Conservation (phyloP, 2,888 invertebrate genomes). For the Drosophila nr. fundita region DNA sequence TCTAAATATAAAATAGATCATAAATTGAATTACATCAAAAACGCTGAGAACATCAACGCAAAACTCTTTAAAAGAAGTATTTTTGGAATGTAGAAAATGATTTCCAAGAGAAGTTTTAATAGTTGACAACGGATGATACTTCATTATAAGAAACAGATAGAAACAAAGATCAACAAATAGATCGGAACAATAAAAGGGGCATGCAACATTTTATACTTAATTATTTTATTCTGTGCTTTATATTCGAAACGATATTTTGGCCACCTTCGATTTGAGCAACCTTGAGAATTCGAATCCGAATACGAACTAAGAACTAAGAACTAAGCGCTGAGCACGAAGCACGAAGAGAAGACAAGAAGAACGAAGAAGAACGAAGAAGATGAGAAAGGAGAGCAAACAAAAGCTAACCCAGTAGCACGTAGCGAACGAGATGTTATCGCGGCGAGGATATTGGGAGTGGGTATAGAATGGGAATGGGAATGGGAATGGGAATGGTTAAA, state of each 20-base stretch:
- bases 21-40: too few species aligned
- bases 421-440: constrained; percentile 56
- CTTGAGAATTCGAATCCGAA: constrained; percentile 8
- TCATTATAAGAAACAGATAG: background rate
- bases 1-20: background rate
- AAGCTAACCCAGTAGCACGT: constrained; percentile 69
- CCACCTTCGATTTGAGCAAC: background rate
- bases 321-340: background rate
- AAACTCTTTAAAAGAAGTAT: background rate
- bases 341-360: background rate
- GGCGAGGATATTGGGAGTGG: constrained; percentile 55
- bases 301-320: background rate
- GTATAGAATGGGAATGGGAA: constrained; percentile 9
- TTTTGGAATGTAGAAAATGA: background rate
- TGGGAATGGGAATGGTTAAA: constrained; percentile 5
- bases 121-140: background rate
- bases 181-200: background rate
- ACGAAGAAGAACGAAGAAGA: background rate
- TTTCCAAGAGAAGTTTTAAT: background rate
- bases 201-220: background rate
- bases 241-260: background rate
- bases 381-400: constrained; percentile 33
- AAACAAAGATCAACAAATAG: background rate
- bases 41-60: too few species aligned
- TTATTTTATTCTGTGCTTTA: background rate